These are phyloP conservation scores for Phorcus lineatus DNA, from an alignment of 2,888 invertebrate species.

Conservation along the genomic window DNA sequence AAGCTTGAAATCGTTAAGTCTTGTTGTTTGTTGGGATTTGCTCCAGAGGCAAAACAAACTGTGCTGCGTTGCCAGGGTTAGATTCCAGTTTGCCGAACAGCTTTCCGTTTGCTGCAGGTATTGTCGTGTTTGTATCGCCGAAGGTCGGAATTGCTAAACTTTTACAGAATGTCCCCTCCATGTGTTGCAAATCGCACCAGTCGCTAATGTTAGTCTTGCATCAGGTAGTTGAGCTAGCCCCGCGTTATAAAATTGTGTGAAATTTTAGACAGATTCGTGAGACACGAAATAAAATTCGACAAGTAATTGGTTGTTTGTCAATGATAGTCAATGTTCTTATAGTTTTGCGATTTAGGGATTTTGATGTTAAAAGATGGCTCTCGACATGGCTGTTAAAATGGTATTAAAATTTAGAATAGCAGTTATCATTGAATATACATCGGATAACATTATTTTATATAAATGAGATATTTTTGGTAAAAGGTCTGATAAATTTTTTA, in stretches of 20 bases:
- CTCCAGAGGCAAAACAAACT: neutral
- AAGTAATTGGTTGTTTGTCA: slow-evolving; percentile 2
- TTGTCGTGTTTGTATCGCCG: neutral
- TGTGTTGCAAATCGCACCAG: neutral
- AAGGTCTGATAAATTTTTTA: too few relatives aligned
- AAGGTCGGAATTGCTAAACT: neutral
- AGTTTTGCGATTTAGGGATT: neutral
- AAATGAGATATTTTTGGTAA: too few relatives aligned
- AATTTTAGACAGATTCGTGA: neutral
- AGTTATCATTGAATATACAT: too few relatives aligned
- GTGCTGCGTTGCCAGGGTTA: neutral
- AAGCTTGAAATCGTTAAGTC: neutral
- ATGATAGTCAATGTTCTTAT: too few relatives aligned
- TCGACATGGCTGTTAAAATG: too few relatives aligned
- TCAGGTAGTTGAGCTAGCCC: neutral
- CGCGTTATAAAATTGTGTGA: neutral
- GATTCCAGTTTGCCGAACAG: neutral
- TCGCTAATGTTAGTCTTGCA: neutral
- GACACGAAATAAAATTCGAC: neutral
- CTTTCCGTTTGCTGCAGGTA: too few relatives aligned
- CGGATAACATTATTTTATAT: too few relatives aligned
- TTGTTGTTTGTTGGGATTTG: slow-evolving; percentile 1
- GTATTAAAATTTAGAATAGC: too few relatives aligned
- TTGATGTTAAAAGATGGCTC: too few relatives aligned
- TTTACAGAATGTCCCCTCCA: neutral